These are phyloP conservation scores for Drosophila paranaensis DNA, from an alignment of 2,888 invertebrate species.

Conservation along the genomic window DNA sequence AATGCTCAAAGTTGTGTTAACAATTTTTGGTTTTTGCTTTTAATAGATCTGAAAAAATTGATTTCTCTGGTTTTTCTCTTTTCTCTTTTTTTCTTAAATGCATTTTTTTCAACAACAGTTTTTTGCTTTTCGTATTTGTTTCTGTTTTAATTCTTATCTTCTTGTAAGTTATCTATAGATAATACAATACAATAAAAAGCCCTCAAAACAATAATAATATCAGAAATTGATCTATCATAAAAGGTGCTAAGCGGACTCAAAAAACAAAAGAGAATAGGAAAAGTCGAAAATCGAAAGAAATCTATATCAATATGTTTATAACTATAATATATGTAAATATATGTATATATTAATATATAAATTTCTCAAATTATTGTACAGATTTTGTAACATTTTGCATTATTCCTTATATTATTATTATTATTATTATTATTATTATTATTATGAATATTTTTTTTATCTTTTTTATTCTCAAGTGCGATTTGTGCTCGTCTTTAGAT, in stretches of 20 bases:
- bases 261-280: constrained; percentile 20
- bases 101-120: constrained; percentile 69
- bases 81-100: constrained; percentile 60
- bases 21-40: constrained; percentile 43
- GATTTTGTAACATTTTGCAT: constrained; percentile 56
- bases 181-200: constrained; percentile 52
- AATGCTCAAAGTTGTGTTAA: constrained; percentile 53
- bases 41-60: constrained; percentile 40
- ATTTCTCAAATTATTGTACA: constrained; percentile 68
- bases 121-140: constrained; percentile 39
- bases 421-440: constrained; percentile 29
- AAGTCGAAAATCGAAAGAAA: constrained; percentile 36
- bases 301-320: constrained; percentile 40
- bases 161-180: constrained; percentile 42
- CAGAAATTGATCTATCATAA: constrained; percentile 18
- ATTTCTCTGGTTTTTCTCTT: constrained; percentile 25
- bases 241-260: constrained; percentile 48
- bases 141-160: constrained; percentile 19
- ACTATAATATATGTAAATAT: constrained; percentile 24
- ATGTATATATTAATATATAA: constrained; percentile 14
- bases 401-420: constrained; percentile 31
- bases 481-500: constrained; percentile 48
- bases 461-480: constrained; percentile 36
- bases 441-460: constrained; percentile 19
- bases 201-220: constrained; percentile 48